These are phyloP conservation scores for Pissodes strobi DNA, from an alignment of 1,140 invertebrate species.

Conservation along the genomic window DNA sequence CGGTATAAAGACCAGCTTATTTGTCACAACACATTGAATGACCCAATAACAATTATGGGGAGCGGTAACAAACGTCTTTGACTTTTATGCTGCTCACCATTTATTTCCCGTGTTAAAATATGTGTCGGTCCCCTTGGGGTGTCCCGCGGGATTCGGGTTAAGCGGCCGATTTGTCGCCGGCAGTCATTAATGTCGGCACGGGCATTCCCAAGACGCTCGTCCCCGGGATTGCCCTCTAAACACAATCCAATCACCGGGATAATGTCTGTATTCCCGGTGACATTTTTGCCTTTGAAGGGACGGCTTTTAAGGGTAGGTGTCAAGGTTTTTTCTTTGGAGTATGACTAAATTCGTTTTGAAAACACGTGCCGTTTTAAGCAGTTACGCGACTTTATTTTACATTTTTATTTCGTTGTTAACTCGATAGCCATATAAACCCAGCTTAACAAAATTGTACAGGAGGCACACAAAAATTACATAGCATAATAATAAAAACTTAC, in stretches of 20 bases:
- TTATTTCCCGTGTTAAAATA: slow-evolving; percentile 45
- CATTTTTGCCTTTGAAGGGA: background rate
- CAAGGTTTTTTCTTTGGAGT: too few relatives aligned
- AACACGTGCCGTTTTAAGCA: too few relatives aligned
- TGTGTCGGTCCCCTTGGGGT: slow-evolving; percentile 34
- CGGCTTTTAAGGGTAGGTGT: background rate
- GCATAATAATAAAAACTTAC: too few relatives aligned
- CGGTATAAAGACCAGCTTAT: too few relatives aligned
- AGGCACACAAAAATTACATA: too few relatives aligned
- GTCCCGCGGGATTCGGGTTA: slow-evolving; percentile 43
- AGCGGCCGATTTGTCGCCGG: slow-evolving; percentile 55
- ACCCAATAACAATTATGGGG: slow-evolving; percentile 8
- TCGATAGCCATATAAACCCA: too few relatives aligned
- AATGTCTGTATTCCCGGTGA: slow-evolving; percentile 23
- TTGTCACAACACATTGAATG: too few relatives aligned
- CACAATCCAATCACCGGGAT: slow-evolving; percentile 54
- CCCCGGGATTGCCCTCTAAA: slow-evolving; percentile 54
- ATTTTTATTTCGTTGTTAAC: too few relatives aligned
- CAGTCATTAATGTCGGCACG: slow-evolving; percentile 52
- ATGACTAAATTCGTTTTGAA: too few relatives aligned
- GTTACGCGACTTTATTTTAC: too few relatives aligned
- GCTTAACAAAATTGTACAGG: too few relatives aligned
- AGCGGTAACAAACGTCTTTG: slow-evolving; percentile 13
- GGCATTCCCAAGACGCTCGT: slow-evolving; percentile 51
- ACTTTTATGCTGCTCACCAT: slow-evolving; percentile 8